Conservation (phyloP, 1,140 invertebrate genomes). For the Tetramorium simillimum region DNA sequence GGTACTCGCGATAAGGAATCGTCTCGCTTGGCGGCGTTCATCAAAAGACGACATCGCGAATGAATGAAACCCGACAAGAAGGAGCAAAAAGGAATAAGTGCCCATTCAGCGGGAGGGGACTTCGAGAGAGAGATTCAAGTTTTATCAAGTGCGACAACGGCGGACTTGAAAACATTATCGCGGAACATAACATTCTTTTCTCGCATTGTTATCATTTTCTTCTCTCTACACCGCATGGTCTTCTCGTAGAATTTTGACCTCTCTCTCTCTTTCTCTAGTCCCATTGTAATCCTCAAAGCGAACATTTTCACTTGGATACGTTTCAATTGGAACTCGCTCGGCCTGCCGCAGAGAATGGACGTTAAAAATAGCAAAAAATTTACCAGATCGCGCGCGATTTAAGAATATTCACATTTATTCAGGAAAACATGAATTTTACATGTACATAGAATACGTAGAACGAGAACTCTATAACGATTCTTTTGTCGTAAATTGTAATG, state of each 20-base stretch:
- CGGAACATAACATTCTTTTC: conserved; percentile 26
- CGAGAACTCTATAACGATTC: neutral
- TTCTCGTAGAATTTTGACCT: conserved; percentile 28
- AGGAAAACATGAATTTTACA: conserved; percentile 1
- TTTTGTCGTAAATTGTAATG: neutral
- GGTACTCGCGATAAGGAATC: conserved; percentile 22
- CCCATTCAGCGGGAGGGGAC: neutral
- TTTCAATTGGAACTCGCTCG: neutral
- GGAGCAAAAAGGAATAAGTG: conserved; percentile 52
- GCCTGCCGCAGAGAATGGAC: neutral
- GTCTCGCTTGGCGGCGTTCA: conserved; percentile 39
- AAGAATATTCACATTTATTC: neutral
- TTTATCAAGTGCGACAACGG: conserved; percentile 21
- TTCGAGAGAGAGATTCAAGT: conserved; percentile 36
- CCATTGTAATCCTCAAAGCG: neutral
- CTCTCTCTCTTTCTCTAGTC: neutral
- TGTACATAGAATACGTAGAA: neutral
- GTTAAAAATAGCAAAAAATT: conserved; percentile 1
- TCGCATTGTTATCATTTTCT: conserved; percentile 43
- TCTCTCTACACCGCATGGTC: neutral
- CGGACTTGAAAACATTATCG: conserved; percentile 36
- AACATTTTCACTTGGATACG: conserved; percentile 20
- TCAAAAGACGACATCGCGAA: conserved; percentile 39
- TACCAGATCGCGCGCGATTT: neutral
- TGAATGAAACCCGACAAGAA: conserved; percentile 30